These are phyloP conservation scores for Scopus umbretta DNA, from an alignment of 2,113 vertebrate species.

Conservation along the genomic window DNA sequence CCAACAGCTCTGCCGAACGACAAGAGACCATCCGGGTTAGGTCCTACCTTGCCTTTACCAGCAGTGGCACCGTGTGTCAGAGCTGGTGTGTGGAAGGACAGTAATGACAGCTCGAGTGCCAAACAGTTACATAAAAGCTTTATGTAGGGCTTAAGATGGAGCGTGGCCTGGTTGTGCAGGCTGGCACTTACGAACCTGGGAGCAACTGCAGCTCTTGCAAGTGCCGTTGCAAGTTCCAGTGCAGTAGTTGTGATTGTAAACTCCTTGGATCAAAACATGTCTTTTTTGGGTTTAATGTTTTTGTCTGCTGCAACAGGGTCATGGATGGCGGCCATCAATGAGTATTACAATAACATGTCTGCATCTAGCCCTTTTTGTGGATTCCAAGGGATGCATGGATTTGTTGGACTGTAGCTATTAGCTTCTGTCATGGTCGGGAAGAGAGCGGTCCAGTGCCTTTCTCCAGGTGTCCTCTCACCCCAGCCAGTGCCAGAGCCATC, in stretches of 20 bases:
- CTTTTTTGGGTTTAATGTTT: not conserved
- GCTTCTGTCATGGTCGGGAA: not conserved
- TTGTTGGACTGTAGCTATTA: not conserved
- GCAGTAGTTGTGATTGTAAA: not conserved
- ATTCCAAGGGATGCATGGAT: not conserved
- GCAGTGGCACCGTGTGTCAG: not conserved
- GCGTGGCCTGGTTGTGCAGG: not conserved
- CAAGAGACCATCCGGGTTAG: not conserved
- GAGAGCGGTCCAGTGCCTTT: not conserved
- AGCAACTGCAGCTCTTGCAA: not conserved
- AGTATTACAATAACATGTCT: not conserved
- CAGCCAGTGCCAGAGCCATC: not conserved
- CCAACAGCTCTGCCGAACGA: not conserved
- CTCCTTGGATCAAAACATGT: not conserved
- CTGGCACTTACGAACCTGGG: not conserved
- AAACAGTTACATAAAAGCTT: not conserved
- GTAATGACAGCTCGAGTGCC: no score
- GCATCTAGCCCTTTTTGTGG: not conserved
- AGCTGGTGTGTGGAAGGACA: not conserved
- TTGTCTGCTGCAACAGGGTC: not conserved
- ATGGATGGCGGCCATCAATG: not conserved
- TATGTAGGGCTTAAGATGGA: not conserved
- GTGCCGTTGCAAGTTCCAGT: not conserved
- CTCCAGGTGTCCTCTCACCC: not conserved
- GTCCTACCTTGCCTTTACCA: not conserved